These are phyloP conservation scores for Perizoma flavofasciatum DNA, from an alignment of 2,888 invertebrate species.

Conservation along the genomic window DNA sequence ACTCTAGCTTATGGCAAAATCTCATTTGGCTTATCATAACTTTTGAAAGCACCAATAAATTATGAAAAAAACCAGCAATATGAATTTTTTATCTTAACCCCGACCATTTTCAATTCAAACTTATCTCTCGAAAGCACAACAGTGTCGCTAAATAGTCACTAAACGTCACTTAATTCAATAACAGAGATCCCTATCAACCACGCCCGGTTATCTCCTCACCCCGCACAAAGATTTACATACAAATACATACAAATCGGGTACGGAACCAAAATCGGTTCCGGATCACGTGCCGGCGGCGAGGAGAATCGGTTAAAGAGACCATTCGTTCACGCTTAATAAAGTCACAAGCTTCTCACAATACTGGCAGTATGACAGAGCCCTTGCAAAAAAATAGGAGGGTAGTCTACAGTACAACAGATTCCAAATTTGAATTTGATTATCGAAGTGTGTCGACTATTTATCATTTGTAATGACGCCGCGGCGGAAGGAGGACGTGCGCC, in stretches of 20 bases:
- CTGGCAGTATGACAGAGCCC: slow-evolving; percentile 65
- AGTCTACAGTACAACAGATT: slow-evolving; percentile 69
- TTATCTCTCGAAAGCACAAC: slow-evolving; percentile 38
- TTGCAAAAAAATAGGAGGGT: slow-evolving; percentile 65
- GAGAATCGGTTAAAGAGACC: slow-evolving; percentile 83
- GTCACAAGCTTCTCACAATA: slow-evolving; percentile 82
- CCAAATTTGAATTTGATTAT: slow-evolving; percentile 84
- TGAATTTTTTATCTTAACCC: slow-evolving; percentile 30
- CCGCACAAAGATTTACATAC: slow-evolving; percentile 76
- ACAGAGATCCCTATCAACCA: slow-evolving; percentile 73
- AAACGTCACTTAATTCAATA: slow-evolving; percentile 78
- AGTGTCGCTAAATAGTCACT: slow-evolving; percentile 56
- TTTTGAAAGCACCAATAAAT: slow-evolving; percentile 17
- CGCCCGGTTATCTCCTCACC: slow-evolving; percentile 76
- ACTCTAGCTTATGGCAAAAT: background rate
- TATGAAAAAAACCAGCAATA: slow-evolving; percentile 20
- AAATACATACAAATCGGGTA: slow-evolving; percentile 76
- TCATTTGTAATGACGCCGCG: slow-evolving; percentile 80
- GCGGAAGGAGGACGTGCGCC: slow-evolving; percentile 66
- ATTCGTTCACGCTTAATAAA: slow-evolving; percentile 82
- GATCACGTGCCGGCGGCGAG: slow-evolving; percentile 85
- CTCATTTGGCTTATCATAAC: slow-evolving; percentile 15
- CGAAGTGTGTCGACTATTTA: slow-evolving; percentile 83
- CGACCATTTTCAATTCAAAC: slow-evolving; percentile 31
- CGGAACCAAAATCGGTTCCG: slow-evolving; percentile 79